Conservation (phyloP, 35 echinoderm and acorn worm species). For the Anneissia japonica region DNA sequence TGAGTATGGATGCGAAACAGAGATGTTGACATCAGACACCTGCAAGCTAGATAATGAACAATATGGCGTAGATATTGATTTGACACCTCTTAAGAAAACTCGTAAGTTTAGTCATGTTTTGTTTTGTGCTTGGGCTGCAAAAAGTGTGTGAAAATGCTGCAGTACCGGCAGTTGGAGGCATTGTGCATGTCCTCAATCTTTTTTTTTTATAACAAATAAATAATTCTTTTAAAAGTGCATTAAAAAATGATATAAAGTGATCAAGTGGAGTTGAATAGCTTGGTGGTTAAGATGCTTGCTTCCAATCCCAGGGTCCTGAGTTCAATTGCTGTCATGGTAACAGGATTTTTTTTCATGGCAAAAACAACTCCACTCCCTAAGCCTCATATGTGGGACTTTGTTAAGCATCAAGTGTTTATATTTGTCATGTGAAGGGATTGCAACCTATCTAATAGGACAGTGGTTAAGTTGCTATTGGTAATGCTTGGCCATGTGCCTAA, state of each 20-base stretch:
- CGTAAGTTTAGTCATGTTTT: background rate
- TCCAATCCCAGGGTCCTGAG: no score
- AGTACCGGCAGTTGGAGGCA: background rate
- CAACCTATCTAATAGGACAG: no score
- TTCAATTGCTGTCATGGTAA: no score
- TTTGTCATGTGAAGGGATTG: no score
- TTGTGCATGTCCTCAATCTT: background rate
- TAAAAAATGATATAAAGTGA: background rate
- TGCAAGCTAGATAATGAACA: constrained; percentile 54
- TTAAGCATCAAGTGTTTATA: no score
- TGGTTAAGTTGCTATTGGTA: no score
- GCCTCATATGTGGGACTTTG: no score
- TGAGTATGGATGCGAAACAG: constrained; percentile 79
- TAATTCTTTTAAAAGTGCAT: background rate
- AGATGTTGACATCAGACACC: constrained; percentile 33
- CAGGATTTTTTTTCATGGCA: no score
- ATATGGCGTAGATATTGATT: constrained; percentile 80
- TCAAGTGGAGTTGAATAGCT: background rate
- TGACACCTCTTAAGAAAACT: constrained; percentile 49
- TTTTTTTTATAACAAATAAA: background rate
- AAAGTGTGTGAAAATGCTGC: background rate
- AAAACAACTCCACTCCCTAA: no score
- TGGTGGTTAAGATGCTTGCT: no score
- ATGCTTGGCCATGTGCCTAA: no score
- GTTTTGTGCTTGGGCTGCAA: background rate